Percentiles rank a stretch among this genome's conserved stretches.
Evolutionary conservation across 2,113 vertebrate genomes (phyloP).

Genomic region (Rhinoderma darwinii): DNA sequence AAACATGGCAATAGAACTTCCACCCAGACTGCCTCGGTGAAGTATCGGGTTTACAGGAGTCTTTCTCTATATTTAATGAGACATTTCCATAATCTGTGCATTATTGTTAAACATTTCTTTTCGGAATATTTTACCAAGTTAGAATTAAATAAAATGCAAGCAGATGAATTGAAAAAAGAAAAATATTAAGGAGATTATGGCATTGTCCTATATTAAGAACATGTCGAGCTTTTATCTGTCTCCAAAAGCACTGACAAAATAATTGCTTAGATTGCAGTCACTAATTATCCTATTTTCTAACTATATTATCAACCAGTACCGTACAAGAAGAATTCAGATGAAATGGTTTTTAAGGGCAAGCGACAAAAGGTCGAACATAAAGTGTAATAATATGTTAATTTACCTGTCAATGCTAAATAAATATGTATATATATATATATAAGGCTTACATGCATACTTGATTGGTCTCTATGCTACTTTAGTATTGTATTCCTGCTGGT

Average conservation of each 20-base stretch:
- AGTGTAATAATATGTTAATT: constrained; percentile 62
- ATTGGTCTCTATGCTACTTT: no score
- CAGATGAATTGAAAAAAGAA: constrained; percentile 67
- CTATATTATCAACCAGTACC: constrained; percentile 52
- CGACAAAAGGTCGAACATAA: constrained; percentile 62
- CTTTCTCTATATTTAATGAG: constrained; percentile 81
- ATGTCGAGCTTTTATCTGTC: constrained; percentile 68
- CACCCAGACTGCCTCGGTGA: constrained; percentile 79
- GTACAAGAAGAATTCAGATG: constrained; percentile 60
- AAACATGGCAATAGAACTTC: constrained; percentile 81
- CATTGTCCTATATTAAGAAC: constrained; percentile 74
- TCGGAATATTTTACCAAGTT: constrained; percentile 81
- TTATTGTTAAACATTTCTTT: constrained; percentile 85
- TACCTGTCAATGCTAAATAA: constrained; percentile 57
- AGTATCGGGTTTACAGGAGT: constrained; percentile 76
- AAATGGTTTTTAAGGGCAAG: constrained; percentile 64
- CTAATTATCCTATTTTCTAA: constrained; percentile 66
- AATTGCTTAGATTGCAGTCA: constrained; percentile 65
- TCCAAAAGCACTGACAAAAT: constrained; percentile 65
- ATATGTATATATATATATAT: neutral
- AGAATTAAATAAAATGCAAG: constrained; percentile 75
- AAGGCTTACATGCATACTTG: no score
- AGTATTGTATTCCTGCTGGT: no score
- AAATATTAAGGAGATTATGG: constrained; percentile 74
- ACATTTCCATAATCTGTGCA: constrained; percentile 89